Base-by-base conservation (phyloP, 2,888 invertebrate genomes). In the Galerucella pusilla region DNA sequence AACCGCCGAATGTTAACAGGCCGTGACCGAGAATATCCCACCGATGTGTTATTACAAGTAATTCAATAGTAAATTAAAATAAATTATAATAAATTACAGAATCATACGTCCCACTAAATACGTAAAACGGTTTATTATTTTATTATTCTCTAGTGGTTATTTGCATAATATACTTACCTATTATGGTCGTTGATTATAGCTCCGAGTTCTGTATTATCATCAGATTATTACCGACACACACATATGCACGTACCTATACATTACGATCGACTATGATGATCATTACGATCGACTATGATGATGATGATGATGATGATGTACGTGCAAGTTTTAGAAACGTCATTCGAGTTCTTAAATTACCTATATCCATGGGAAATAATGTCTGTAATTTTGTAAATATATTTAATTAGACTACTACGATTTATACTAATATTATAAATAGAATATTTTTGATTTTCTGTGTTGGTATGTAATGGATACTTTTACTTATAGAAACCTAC, bases 81-180 rank as follows among this genome's bases (percentile, higher is more conserved):
- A 71, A 72, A 77, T 75, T 68, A 75, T 73, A 78, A 75, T 76
- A 73, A 77, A 75, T 75, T 73, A 75, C 72, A 72, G 35, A 69
- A 74, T 69, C 73, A 71, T 71, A 73, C 75, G 67, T 63, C 63
- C 63, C 35, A 42, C 42, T 63, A 63, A 63, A 42, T 63, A 42
- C 28, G 64, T 76, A 74, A 77, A 75, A 76, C 73, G 75, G 75
- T 78, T 73, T 76, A 78, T 78, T 78, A 78, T 78, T 78, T 78
- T 75, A 78, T 78, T 77, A 75, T 63, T 42, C 63, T 9, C 35
- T 63, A 35, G n/a, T 42, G 42, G 63, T 42, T 71, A 78, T 78
- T 78, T 76, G 78, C 78, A 78, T 78, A 77, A 12, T 49, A 49
- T 49, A 49, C 49, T 49, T 75, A 75, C 70, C 77, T 68, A 78